A percentile compares a stretch with the other conserved stretches of the same genome.
These are phyloP conservation scores for Hermaeophaga mercurialis DNA, from an alignment of 2,888 invertebrate species.

Conservation along the genomic window DNA sequence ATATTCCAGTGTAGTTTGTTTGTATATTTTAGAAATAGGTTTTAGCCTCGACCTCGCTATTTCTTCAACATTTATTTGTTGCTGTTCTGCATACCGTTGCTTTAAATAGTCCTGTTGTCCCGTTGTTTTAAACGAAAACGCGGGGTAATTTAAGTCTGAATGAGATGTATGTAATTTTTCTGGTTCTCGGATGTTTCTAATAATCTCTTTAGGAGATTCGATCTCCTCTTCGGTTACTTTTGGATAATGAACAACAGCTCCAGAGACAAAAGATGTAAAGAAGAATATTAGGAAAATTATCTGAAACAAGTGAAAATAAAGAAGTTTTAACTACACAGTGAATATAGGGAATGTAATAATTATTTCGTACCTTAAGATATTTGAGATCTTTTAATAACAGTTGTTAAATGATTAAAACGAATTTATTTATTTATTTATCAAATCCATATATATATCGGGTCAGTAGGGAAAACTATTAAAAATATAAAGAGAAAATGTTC, in stretches of 20 bases:
- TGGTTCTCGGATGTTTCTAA: background rate
- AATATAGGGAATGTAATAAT: too few species aligned
- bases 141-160: slow-evolving; percentile 33
- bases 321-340: too few species aligned
- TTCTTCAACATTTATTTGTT: slow-evolving; percentile 42
- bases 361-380: too few species aligned
- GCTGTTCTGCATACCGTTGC: slow-evolving; percentile 51
- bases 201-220: slow-evolving; percentile 1
- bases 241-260: background rate
- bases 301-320: too few species aligned
- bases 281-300: background rate
- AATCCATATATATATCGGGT: too few species aligned
- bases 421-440: too few species aligned
- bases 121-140: slow-evolving; percentile 44
- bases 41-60: slow-evolving; percentile 3
- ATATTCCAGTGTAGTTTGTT: background rate
- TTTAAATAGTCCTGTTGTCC: slow-evolving; percentile 49
- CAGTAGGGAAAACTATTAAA: too few species aligned
- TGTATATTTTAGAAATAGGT: background rate
- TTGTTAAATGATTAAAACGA: too few species aligned
- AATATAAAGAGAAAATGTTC: too few species aligned
- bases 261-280: background rate
- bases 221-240: slow-evolving; percentile 12
- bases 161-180: background rate
- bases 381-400: too few species aligned